A percentile compares a stretch with the other conserved stretches of the same genome.
These are phyloP conservation scores for Pollenia labialis DNA, from an alignment of 2,888 invertebrate genomes.

Conservation along the genomic window DNA sequence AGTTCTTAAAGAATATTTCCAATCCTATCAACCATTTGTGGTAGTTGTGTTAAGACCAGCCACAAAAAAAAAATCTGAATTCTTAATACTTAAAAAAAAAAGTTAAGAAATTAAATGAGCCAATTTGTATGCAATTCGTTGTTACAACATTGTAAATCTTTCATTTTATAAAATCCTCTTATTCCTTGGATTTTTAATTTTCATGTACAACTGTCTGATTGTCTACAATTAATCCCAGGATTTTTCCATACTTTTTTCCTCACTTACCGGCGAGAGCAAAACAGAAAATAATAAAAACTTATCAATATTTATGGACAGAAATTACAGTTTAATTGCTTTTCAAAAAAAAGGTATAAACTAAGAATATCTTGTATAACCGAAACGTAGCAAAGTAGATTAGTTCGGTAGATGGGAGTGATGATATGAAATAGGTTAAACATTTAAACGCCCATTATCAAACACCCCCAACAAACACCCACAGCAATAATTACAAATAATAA, in stretches of 20 bases:
- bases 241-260: constrained; percentile 37
- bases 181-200: constrained; percentile 29
- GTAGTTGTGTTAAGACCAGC: constrained; percentile 1
- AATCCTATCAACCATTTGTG: constrained; percentile 50
- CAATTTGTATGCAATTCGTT: constrained; percentile 73
- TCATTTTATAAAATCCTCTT: constrained; percentile 59
- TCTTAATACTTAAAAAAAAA: constrained; percentile 19
- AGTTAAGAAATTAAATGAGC: constrained; percentile 66
- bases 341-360: constrained; percentile 31
- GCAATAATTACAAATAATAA: constrained; percentile 26
- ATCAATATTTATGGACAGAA: constrained; percentile 81
- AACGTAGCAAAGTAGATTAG: constrained; percentile 50
- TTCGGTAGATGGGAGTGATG: constrained; percentile 30
- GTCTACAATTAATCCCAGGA: constrained; percentile 70
- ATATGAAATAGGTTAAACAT: constrained; percentile 48
- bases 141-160: constrained; percentile 68
- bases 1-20: background rate
- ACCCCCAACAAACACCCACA: constrained; percentile 13
- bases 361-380: constrained; percentile 35
- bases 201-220: constrained; percentile 68
- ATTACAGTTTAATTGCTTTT: constrained; percentile 81
- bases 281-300: constrained; percentile 53
- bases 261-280: constrained; percentile 6
- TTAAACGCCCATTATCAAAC: constrained; percentile 45
- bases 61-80: constrained; percentile 14